Conservation (phyloP, 2,797 vertebrate species). For the Erethizon dorsatum region DNA sequence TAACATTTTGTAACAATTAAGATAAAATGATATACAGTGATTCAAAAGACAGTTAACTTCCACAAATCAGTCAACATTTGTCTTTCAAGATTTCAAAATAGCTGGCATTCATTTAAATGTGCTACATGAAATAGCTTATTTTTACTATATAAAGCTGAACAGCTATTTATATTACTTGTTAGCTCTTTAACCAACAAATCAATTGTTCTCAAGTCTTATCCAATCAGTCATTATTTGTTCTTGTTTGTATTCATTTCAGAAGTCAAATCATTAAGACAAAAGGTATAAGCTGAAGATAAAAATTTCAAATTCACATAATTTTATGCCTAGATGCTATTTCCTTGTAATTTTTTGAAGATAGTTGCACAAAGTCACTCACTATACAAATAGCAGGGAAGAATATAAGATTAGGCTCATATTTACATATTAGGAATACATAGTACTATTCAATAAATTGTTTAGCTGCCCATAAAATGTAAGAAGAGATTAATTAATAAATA, state of each 20-base stretch:
- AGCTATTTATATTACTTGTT: background rate
- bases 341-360: background rate
- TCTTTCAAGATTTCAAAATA: slow-evolving; percentile 54
- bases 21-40: background rate
- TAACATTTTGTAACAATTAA: slow-evolving; percentile 49
- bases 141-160: slow-evolving; percentile 24
- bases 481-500: slow-evolving; percentile 73
- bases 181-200: slow-evolving; percentile 10
- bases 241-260: slow-evolving; percentile 53
- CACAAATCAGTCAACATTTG: background rate
- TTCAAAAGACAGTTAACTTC: slow-evolving; percentile 45
- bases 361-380: background rate
- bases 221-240: slow-evolving; percentile 29
- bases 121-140: slow-evolving; percentile 55
- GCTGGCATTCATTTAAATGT: slow-evolving; percentile 47
- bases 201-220: slow-evolving; percentile 7
- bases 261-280: slow-evolving; percentile 14
- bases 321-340: slow-evolving; percentile 25
- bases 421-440: slow-evolving; percentile 53
- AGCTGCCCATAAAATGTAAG: slow-evolving; percentile 81
- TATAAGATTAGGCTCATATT: slow-evolving; percentile 59
- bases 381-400: slow-evolving; percentile 46
- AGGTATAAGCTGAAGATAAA: slow-evolving; percentile 28
- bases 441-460: slow-evolving; percentile 79
- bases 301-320: background rate